Evolutionary conservation across 30 jellyfish, hydroid and myxozoan species (phyloP), one percentile per base, ranked within the genome.

Genomic region (Aurelia aurita): DNA sequence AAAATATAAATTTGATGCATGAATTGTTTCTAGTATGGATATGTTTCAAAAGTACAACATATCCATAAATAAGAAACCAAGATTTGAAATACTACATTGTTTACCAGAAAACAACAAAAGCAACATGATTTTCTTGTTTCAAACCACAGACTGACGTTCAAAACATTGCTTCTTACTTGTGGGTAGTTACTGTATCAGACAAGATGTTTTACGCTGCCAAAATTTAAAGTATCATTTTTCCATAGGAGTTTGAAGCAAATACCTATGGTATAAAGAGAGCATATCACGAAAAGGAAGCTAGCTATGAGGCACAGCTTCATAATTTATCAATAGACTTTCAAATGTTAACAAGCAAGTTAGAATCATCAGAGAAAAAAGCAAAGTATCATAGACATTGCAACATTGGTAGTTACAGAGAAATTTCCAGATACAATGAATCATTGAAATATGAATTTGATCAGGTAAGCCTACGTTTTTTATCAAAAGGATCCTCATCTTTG

Each of bases 361-460:
- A 47, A 21, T 31, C 46, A 13, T 19, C 61, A 13, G 80, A 85
- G 29, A 60, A 77, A 31, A 53, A 58, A 49, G 53, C 76, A 58
- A 12, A 53, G 74, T 22, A 47, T 57, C 32, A 73, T 63, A 68
- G 21, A 25, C 46, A 75, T 35, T 34, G n/a, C 28, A 68, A 31
- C 64, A 35, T 44, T 12, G 43, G 51, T 10, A 62, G 64, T 63
- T 45, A 69, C 14, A 58, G 77, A 35, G 97, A 87, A 27, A 34
- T 83, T 13, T 28, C 70, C 3, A 21, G 21, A 4, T 84, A 82
- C 54, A 93, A 87, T 61, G 91, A 88, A n/a, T 39, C 87, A 18
- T 45, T 93, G 79, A 45, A 61, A 47, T 54, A 44, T 27, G 89
- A 88, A 72, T 78, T 88, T 23, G 86, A 87, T 20, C 90, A 77